A percentile compares a stretch with the other conserved stretches of the same genome.
These are phyloP conservation scores for Pogoniulus pusillus DNA, from an alignment of 2,797 vertebrate species.

Conservation along the genomic window DNA sequence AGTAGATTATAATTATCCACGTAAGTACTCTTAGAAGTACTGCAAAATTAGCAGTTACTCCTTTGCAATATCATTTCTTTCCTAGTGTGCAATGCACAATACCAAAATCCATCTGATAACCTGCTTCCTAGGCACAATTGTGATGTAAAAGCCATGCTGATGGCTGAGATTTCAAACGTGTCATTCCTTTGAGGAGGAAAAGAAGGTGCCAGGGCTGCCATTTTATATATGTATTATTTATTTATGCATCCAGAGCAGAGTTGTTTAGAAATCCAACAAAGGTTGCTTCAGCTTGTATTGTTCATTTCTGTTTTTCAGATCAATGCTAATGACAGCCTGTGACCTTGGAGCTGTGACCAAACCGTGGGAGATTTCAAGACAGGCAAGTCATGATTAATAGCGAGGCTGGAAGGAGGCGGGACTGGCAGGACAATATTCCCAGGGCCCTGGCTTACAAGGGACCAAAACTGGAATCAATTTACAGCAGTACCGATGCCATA, in stretches of 20 bases:
- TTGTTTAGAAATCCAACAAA: slow-evolving; percentile 77
- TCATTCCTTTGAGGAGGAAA: slow-evolving; percentile 54
- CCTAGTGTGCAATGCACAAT: not conserved
- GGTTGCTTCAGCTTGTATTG: slow-evolving; percentile 78
- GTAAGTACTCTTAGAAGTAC: slow-evolving; percentile 33
- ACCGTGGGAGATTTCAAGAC: slow-evolving; percentile 98
- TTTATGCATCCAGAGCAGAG: slow-evolving; percentile 71
- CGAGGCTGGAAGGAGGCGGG: slow-evolving; percentile 69
- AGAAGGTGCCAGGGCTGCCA: slow-evolving; percentile 43
- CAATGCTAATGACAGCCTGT: slow-evolving; percentile 99
- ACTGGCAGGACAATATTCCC: slow-evolving; percentile 71
- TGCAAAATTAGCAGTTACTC: slow-evolving; percentile 54
- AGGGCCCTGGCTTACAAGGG: slow-evolving; percentile 68
- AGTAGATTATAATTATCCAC: slow-evolving; percentile 38
- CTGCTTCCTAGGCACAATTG: slow-evolving; percentile 48
- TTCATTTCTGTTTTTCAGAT: slow-evolving; percentile 87
- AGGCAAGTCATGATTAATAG: slow-evolving; percentile 90
- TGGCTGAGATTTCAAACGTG: slow-evolving; percentile 43
- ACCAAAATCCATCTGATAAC: slow-evolving; percentile 57
- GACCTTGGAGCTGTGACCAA: slow-evolving; percentile 99
- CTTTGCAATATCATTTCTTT: slow-evolving; percentile 43
- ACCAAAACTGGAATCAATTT: slow-evolving; percentile 74
- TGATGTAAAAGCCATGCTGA: slow-evolving; percentile 53
- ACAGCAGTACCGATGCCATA: slow-evolving; percentile 62
- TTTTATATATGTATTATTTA: slow-evolving; percentile 67